A percentile compares a stretch with the other conserved stretches of the same genome.
Evolutionary conservation across 1,140 invertebrate species (phyloP).

Genomic region (Marisa cornuarietis): DNA sequence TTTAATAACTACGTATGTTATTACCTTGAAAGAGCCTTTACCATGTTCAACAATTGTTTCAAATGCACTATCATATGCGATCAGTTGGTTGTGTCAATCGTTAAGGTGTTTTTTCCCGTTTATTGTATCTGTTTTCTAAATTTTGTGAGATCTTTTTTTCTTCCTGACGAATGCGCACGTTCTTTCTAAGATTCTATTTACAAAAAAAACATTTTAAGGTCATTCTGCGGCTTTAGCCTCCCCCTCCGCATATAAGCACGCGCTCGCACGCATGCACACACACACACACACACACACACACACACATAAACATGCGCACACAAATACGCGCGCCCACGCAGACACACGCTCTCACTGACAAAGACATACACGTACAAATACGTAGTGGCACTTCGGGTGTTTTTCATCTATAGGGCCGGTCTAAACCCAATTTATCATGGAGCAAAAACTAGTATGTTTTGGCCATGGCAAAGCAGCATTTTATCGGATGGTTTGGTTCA

Average conservation of each 20-base stretch:
- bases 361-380: slow-evolving; percentile 1
- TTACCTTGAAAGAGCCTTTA: too few relatives aligned
- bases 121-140: too few relatives aligned
- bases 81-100: too few relatives aligned
- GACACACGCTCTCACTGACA: not conserved
- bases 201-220: not conserved
- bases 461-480: not conserved
- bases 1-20: too few relatives aligned
- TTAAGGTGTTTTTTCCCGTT: too few relatives aligned
- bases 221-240: not conserved
- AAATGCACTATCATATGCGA: too few relatives aligned
- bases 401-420: not conserved
- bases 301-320: not conserved
- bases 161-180: too few relatives aligned
- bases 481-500: too few relatives aligned
- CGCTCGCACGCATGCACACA: not conserved
- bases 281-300: slow-evolving; percentile 4
- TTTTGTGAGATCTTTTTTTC: too few relatives aligned
- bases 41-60: too few relatives aligned
- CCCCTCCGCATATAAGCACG: not conserved
- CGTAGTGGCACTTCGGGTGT: not conserved
- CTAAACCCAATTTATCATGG: not conserved
- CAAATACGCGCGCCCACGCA: not conserved
- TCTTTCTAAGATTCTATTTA: not conserved
- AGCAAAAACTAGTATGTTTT: not conserved